Conservation (phyloP, 2,888 invertebrate species). For the Drosophila sordidapex region DNA sequence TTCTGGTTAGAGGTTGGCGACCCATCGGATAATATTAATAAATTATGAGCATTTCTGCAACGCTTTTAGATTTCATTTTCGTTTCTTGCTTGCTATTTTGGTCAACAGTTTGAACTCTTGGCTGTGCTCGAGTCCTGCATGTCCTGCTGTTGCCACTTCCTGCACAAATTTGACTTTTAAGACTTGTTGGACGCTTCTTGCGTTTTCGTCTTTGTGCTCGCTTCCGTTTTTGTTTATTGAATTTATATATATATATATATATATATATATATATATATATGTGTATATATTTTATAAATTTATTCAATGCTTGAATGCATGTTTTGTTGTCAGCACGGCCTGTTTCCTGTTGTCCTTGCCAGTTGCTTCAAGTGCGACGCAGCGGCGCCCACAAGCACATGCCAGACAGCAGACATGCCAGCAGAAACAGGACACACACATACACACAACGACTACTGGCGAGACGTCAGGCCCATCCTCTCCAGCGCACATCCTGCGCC, state of each 20-base stretch:
- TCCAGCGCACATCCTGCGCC: slow-evolving; percentile 38
- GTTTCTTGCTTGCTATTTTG: slow-evolving; percentile 23
- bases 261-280: slow-evolving; percentile 4
- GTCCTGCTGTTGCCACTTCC: slow-evolving; percentile 27
- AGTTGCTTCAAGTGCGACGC: slow-evolving; percentile 53
- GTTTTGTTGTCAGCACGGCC: slow-evolving; percentile 53
- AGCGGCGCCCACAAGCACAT: slow-evolving; percentile 36
- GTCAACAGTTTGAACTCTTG: slow-evolving; percentile 45
- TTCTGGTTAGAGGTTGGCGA: slow-evolving; percentile 25
- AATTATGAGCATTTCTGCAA: slow-evolving; percentile 62
- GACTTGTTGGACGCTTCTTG: slow-evolving; percentile 24
- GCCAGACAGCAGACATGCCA: slow-evolving; percentile 45
- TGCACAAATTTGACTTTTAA: slow-evolving; percentile 38
- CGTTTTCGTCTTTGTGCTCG: slow-evolving; percentile 14
- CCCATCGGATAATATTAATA: slow-evolving; percentile 71
- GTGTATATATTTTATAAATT: slow-evolving; percentile 26
- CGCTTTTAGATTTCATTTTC: slow-evolving; percentile 27
- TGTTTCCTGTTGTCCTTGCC: slow-evolving; percentile 54
- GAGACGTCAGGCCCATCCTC: slow-evolving; percentile 41
- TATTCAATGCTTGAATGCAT: slow-evolving; percentile 57
- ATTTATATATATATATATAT: slow-evolving; percentile 48
- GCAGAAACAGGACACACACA: slow-evolving; percentile 20
- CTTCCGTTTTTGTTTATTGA: slow-evolving; percentile 62
- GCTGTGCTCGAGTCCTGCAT: slow-evolving; percentile 21
- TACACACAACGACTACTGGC: slow-evolving; percentile 13